Base-by-base conservation (phyloP, 2,888 invertebrate genomes). In the Microdon myrmicae region DNA sequence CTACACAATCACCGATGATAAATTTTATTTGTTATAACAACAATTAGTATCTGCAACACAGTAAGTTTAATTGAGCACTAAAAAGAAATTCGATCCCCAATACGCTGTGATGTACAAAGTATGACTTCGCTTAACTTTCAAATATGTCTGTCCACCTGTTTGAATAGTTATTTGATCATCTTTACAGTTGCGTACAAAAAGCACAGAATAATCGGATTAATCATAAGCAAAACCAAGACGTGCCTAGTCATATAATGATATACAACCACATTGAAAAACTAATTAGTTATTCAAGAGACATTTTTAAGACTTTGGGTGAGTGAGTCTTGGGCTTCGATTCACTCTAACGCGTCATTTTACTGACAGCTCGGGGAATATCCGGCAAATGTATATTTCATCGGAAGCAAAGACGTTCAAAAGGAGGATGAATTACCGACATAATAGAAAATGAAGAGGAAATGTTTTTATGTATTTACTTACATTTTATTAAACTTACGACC, bases 401-500 rank as follows among this genome's bases (percentile, higher is more conserved):
- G 47, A 38, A 54, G 54, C 47, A 20, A n/a, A n/a, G n/a, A n/a
- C n/a, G n/a, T n/a, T n/a, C n/a, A n/a, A n/a, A 54, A 43, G 59
- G 45, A 59, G 47, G 54, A 47, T 28, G 47, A 22, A 38, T 38
- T 32, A 51, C 29, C 12, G 10, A 35, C 25, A 45, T 26, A 17
- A 31, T 7, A 12, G n/a, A 32, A 13, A 31, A 34, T 29, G 41
- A 23, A 29, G 5, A 34, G 19, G 34, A 34, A 45, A 34, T 31
- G 8, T 22, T 22, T 22, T 13, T 3, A 10, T 17, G 19, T 20
- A 2, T 13, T 13, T 38, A 84, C 87, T 85, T 81, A 96, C 96
- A 89, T 88, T 91, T 89, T 75, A 98, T 97, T 81, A 97, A 88
- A 74, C 90, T 89, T 74, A 98, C 96, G 71, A 98, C 98, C 77